Evolutionary conservation across 2,797 vertebrate genomes (phyloP), one percentile per base, ranked within the genome.

Genomic region (Heliangelus exortis): DNA sequence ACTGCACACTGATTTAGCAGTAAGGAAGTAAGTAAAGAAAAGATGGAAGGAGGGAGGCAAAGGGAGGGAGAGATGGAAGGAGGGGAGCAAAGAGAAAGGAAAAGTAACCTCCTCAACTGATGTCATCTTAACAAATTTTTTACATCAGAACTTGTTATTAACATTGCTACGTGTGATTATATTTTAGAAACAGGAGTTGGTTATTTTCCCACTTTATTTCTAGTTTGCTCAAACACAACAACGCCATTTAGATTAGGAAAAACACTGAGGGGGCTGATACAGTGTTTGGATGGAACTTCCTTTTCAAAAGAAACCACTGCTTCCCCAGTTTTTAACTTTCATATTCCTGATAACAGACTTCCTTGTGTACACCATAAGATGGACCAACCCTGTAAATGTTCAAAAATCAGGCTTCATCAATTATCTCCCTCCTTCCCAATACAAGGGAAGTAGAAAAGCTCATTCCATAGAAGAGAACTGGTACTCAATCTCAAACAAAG

Each of bases 401-500:
- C 72, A 88, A 43, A 9, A 28, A 73, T 33, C 33, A 92, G 23
- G 57, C 15, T 7, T 71, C 36, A 54, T 31, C 8, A 12, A 7
- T 81, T 34, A 34, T 47, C 12, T 45, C 33, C 6, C 15, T 13
- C 6, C 9, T 83, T 43, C 34, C 15, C 29, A 78, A 51, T 6
- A 33, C 13, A 81, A 92, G 36, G 12, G 72, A 91, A 92, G 67
- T 21, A 80, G 50, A 92, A 95, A 96, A 83, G 77, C 66, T 90
- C 83, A 91, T 51, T 86, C 6, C 8, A 50, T 87, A 69, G 31
- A 92, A 79, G 41, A 86, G 68, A 95, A 89, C 7, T 45, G 34
- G 51, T 25, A 81, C 33, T 89, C 74, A 92, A 62, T 83, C 84
- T 95, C 89, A 97, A 92, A 95, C 18, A 88, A 96, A 94, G 88